These are phyloP conservation scores for Xyliphius kryptos DNA, from an alignment of 2,113 vertebrate species.

Conservation along the genomic window DNA sequence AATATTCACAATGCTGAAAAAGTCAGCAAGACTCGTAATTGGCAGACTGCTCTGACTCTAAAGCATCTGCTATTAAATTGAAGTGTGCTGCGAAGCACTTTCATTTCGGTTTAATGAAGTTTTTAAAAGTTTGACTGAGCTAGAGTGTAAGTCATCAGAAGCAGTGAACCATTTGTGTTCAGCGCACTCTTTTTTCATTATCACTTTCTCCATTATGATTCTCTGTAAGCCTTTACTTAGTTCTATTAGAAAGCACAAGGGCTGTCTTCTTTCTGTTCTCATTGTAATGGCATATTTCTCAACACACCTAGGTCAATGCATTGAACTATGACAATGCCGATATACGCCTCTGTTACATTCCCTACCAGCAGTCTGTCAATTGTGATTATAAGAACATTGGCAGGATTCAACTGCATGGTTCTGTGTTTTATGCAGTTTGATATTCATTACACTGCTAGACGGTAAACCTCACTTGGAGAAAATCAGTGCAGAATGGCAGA, in stretches of 20 bases:
- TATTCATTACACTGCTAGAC: neutral
- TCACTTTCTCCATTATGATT: slow-evolving; percentile 33
- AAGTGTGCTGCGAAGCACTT: slow-evolving; percentile 60
- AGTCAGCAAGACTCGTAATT: slow-evolving; percentile 64
- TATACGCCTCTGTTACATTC: no score
- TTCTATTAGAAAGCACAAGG: slow-evolving; percentile 27
- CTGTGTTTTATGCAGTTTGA: neutral
- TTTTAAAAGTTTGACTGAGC: slow-evolving; percentile 65
- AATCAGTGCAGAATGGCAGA: neutral
- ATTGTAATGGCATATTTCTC: slow-evolving; percentile 16
- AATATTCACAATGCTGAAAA: slow-evolving; percentile 60
- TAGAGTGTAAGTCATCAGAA: slow-evolving; percentile 49
- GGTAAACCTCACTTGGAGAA: slow-evolving; percentile 1
- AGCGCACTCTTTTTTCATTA: slow-evolving; percentile 46
- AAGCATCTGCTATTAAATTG: slow-evolving; percentile 65
- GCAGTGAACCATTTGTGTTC: slow-evolving; percentile 39
- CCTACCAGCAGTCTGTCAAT: no score
- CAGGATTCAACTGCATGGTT: neutral
- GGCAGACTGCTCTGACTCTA: slow-evolving; percentile 60
- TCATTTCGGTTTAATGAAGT: slow-evolving; percentile 72
- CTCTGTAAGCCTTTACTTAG: slow-evolving; percentile 20
- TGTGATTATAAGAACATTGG: neutral
- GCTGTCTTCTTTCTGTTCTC: slow-evolving; percentile 4
- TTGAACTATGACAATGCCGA: neutral
- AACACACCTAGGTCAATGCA: slow-evolving; percentile 16